phyloP scores from a whole-genome alignment of 2,797 vertebrate genomes.

The Salmo trutta region DNA sequence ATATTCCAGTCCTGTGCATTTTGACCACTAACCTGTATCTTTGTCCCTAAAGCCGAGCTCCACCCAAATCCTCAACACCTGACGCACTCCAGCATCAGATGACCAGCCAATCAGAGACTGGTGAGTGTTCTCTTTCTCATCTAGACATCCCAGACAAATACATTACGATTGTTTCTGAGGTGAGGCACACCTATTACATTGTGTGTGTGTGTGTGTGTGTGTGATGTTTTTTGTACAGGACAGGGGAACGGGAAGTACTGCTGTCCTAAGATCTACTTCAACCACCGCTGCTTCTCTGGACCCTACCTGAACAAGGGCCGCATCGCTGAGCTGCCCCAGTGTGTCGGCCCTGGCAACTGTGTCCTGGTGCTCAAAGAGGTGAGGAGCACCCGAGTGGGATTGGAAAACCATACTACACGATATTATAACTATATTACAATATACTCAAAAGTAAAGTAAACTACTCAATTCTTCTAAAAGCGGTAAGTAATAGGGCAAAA shows the following conservation, averaged over 20 bases:
- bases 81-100: slow-evolving; percentile 74
- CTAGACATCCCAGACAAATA: background rate
- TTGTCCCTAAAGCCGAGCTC: slow-evolving; percentile 58
- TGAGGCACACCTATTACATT: background rate
- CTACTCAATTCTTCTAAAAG: too few relatives aligned
- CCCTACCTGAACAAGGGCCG: slow-evolving; percentile 98
- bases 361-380: slow-evolving; percentile 98
- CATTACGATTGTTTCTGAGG: background rate
- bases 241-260: slow-evolving; percentile 93
- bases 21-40: slow-evolving; percentile 28
- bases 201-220: slow-evolving; percentile 17
- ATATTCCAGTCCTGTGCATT: background rate
- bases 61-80: slow-evolving; percentile 72
- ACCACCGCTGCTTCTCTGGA: slow-evolving; percentile 98
- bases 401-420: background rate
- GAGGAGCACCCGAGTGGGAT: slow-evolving; percentile 30
- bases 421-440: background rate
- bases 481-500: too few relatives aligned
- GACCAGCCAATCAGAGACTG: slow-evolving; percentile 72
- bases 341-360: slow-evolving; percentile 96
- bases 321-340: slow-evolving; percentile 95
- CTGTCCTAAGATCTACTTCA: slow-evolving; percentile 99
- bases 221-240: slow-evolving; percentile 64
- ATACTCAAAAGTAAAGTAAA: background rate
- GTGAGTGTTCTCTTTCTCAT: slow-evolving; percentile 51